Percentiles rank a stretch among this genome's conserved stretches.
Evolutionary conservation across 2,797 vertebrate genomes (phyloP).

Genomic region (Pipistrellus nathusii): DNA sequence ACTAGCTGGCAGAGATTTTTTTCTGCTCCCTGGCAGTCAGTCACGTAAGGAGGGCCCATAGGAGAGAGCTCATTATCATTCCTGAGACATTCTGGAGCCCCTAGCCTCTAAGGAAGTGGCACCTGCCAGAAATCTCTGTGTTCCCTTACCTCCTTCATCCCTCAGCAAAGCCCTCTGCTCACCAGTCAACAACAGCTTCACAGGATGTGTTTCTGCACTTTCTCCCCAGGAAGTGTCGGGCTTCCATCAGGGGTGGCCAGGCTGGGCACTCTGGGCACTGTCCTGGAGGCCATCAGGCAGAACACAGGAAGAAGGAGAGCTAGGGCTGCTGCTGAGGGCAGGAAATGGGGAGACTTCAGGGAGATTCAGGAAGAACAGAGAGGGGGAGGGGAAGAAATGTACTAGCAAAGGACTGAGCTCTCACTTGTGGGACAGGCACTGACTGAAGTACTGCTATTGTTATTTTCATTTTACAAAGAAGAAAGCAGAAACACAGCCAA

Average conservation of each 20-base stretch:
- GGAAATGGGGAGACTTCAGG: background rate
- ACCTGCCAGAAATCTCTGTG: constrained; percentile 47
- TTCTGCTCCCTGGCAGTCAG: background rate
- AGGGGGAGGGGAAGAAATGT: background rate
- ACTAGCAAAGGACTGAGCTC: background rate
- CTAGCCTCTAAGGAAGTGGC: background rate
- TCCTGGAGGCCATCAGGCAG: background rate
- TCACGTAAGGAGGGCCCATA: background rate
- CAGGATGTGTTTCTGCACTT: background rate
- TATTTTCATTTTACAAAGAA: background rate
- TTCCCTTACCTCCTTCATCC: background rate
- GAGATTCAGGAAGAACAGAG: background rate
- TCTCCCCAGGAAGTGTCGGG: background rate
- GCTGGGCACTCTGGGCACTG: background rate
- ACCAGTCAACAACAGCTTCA: background rate
- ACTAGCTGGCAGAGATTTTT: constrained; percentile 10
- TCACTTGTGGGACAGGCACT: background rate
- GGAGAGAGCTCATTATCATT: constrained; percentile 57
- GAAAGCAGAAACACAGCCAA: constrained; percentile 5
- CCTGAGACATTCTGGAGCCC: background rate
- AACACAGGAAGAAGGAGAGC: background rate
- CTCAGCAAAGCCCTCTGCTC: background rate
- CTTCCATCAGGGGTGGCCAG: background rate
- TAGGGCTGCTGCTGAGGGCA: background rate
- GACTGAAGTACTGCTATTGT: background rate